These are phyloP conservation scores for Temnothorax unifasciatus DNA, from an alignment of 2,888 invertebrate genomes.

Conservation along the genomic window DNA sequence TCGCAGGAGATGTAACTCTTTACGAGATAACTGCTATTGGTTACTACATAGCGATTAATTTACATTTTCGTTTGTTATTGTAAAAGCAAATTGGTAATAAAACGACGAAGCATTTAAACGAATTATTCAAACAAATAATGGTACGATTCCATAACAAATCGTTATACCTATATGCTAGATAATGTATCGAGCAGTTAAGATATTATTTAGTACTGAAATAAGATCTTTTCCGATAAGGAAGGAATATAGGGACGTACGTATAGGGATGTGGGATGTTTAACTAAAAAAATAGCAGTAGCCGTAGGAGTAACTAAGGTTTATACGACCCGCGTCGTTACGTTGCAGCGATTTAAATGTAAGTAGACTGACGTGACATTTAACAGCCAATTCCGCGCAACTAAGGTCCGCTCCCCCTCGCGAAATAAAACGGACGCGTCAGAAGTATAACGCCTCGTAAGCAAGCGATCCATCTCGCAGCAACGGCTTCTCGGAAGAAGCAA, in stretches of 20 bases:
- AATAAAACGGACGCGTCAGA: conserved; percentile 48
- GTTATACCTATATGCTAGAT: background rate
- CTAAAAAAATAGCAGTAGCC: conserved; percentile 1
- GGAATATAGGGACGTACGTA: background rate
- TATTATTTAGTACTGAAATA: conserved; percentile 17
- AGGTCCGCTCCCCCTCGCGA: conserved; percentile 18
- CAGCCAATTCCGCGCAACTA: conserved; percentile 36
- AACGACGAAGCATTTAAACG: background rate
- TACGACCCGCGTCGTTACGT: conserved; percentile 32
- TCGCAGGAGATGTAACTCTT: conserved; percentile 40
- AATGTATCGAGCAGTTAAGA: conserved; percentile 1
- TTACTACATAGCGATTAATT: conserved; percentile 13
- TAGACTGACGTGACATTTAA: conserved; percentile 54
- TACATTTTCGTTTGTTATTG: conserved; percentile 21
- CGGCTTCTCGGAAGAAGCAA: conserved; percentile 51
- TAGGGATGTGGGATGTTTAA: background rate
- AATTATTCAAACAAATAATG: conserved; percentile 25
- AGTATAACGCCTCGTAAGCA: conserved; percentile 55
- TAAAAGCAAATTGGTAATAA: background rate
- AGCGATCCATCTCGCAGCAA: conserved; percentile 50
- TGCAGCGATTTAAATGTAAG: conserved; percentile 47
- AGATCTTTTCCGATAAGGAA: conserved; percentile 30
- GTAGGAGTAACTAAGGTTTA: background rate
- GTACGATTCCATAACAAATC: background rate
- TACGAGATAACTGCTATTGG: conserved; percentile 12